Percentiles rank a stretch among this genome's conserved stretches.
Evolutionary conservation across 1,140 invertebrate genomes (phyloP).

Genomic region (Heliconius nattereri): DNA sequence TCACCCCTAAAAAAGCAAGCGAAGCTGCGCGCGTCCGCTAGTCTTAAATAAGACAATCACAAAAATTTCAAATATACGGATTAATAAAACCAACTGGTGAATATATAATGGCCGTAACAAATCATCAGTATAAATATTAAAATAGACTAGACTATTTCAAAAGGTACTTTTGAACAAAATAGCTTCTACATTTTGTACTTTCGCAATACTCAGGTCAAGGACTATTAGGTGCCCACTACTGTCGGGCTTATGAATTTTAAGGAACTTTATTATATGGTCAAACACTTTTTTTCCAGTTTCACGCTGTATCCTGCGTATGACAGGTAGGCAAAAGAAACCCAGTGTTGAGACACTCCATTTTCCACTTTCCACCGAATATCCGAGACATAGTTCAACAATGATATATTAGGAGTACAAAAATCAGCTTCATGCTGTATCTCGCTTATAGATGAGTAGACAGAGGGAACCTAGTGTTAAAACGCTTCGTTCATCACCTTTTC

Average conservation of each 20-base stretch:
- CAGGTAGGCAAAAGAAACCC: too few relatives aligned
- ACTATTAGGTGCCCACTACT: conserved; percentile 2
- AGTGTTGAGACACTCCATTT: too few relatives aligned
- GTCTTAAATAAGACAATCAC: neutral
- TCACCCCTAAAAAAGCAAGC: too few relatives aligned
- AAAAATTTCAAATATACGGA: neutral
- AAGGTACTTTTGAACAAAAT: conserved; percentile 9
- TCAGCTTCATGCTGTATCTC: too few relatives aligned
- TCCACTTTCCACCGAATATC: too few relatives aligned
- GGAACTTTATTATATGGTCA: neutral
- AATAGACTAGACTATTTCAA: conserved; percentile 1
- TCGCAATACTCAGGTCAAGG: conserved; percentile 4
- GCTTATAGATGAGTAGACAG: too few relatives aligned
- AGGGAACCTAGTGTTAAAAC: too few relatives aligned
- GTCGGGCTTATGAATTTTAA: neutral
- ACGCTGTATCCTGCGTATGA: too few relatives aligned
- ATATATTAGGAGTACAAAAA: too few relatives aligned
- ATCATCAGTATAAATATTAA: neutral
- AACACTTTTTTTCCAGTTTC: neutral
- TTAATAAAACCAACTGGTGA: neutral
- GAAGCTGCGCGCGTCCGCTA: too few relatives aligned
- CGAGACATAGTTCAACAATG: too few relatives aligned
- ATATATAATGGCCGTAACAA: neutral
- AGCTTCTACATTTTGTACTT: conserved; percentile 12
- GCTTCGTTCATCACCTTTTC: too few relatives aligned